Evolutionary conservation across 2,113 vertebrate species (phyloP).

Genomic region (Pygoscelis adeliae): DNA sequence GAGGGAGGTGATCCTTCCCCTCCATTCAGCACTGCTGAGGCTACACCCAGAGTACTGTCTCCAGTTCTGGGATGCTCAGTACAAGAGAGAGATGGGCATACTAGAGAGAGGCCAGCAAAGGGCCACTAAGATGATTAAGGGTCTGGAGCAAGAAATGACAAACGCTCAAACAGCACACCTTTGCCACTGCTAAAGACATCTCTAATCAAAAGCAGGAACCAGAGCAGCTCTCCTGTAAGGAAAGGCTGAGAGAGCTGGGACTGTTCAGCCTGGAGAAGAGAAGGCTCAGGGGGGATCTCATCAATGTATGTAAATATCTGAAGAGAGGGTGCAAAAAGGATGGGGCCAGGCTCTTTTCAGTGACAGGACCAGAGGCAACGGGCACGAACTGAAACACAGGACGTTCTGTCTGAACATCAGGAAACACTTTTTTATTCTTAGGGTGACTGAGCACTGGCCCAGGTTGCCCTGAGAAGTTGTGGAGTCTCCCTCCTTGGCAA

Average conservation of each 20-base stretch:
- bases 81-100: not conserved
- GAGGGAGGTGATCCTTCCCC: not conserved
- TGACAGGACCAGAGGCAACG: accelerated
- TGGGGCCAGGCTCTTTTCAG: not conserved
- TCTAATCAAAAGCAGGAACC: not conserved
- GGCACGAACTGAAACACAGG: not conserved
- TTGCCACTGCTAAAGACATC: not conserved
- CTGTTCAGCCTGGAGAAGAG: not conserved
- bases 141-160: not conserved
- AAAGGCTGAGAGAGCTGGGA: not conserved
- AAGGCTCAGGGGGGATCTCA: not conserved
- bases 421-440: not conserved
- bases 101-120: not conserved
- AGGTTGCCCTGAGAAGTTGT: not conserved
- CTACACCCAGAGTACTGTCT: not conserved
- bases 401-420: not conserved
- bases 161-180: not conserved
- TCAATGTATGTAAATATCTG: not conserved
- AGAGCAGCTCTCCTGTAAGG: not conserved
- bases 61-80: not conserved
- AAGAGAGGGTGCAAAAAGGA: not conserved
- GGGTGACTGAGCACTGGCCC: not conserved
- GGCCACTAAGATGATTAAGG: not conserved
- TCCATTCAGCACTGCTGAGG: not conserved
- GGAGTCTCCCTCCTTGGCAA: not conserved